Percentiles rank a stretch among this genome's conserved stretches.
Evolutionary conservation across 2,888 invertebrate species (phyloP).

Genomic region (Drepana falcataria): DNA sequence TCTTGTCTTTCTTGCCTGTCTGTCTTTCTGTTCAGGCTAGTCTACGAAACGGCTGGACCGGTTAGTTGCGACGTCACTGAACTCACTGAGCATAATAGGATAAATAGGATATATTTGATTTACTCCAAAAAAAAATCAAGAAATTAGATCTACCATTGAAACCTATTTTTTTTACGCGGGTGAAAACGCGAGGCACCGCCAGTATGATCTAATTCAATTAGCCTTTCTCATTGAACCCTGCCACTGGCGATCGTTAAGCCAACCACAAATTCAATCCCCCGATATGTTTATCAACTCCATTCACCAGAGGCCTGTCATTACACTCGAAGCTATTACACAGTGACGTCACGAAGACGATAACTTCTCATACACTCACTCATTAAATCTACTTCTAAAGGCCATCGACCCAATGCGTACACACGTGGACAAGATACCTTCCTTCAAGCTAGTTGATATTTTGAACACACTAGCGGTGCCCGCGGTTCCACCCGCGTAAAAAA

Average conservation of each 20-base stretch:
- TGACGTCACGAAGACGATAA: constrained; percentile 1
- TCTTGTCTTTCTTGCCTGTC: too few relatives aligned
- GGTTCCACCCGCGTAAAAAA: too few relatives aligned
- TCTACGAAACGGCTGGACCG: too few relatives aligned
- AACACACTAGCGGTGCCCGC: too few relatives aligned
- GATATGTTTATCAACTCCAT: constrained; percentile 1
- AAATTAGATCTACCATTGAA: too few relatives aligned
- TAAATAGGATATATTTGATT: too few relatives aligned
- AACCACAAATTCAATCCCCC: neutral
- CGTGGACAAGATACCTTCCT: constrained; percentile 1
- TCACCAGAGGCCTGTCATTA: neutral
- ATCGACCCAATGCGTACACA: neutral
- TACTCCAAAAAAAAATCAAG: too few relatives aligned
- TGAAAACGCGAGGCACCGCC: too few relatives aligned
- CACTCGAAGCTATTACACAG: neutral
- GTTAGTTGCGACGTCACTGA: too few relatives aligned
- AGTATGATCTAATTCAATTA: neutral
- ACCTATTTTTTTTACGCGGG: too few relatives aligned
- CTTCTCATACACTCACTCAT: constrained; percentile 2
- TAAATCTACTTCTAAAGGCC: neutral
- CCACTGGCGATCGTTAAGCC: neutral
- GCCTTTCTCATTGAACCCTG: neutral
- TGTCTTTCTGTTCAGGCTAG: too few relatives aligned
- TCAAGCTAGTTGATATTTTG: neutral
- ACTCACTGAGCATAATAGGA: too few relatives aligned